These are phyloP conservation scores for Amphiduros pacificus DNA, from an alignment of 2,888 invertebrate species.

Conservation along the genomic window DNA sequence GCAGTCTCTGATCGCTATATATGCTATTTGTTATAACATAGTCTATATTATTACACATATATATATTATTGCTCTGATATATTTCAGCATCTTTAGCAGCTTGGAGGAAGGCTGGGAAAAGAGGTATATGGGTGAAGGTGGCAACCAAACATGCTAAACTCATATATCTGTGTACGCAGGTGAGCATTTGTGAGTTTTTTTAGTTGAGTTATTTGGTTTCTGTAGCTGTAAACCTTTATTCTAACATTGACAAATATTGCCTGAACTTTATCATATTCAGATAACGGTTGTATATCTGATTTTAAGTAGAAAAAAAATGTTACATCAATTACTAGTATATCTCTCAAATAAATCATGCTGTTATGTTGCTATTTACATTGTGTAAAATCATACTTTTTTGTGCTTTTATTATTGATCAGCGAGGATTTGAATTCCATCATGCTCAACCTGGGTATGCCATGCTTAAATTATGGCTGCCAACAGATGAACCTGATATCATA, in stretches of 20 bases:
- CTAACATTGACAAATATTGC: too few relatives aligned
- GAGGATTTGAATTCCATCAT: constrained; percentile 68
- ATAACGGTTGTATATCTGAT: too few relatives aligned
- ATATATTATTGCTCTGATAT: not conserved
- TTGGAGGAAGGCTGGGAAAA: constrained; percentile 70
- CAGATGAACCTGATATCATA: constrained; percentile 54
- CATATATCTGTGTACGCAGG: constrained; percentile 76
- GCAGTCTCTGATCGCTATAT: too few relatives aligned
- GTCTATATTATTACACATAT: too few relatives aligned
- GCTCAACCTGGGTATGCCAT: constrained; percentile 69
- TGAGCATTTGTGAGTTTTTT: constrained; percentile 40
- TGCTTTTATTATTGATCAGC: too few relatives aligned
- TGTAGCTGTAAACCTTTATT: too few relatives aligned
- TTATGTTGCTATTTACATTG: not conserved
- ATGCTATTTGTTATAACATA: too few relatives aligned
- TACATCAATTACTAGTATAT: not conserved
- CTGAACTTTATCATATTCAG: too few relatives aligned
- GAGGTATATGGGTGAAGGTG: constrained; percentile 83
- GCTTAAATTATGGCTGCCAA: constrained; percentile 80
- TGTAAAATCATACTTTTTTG: too few relatives aligned
- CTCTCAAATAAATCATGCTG: not conserved
- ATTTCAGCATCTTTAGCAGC: constrained; percentile 69
- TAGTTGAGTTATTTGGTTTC: not conserved
- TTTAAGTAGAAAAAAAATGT: too few relatives aligned
- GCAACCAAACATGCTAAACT: constrained; percentile 71